phyloP scores from a whole-genome alignment of 2,113 vertebrate species.

The human (Homo sapiens) region GRCh38 chr9:23438501-23439000 shows the following conservation, averaged over 20 bases:
- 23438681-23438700: neutral
- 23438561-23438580: neutral
- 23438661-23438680: neutral
- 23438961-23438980: neutral
- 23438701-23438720: neutral
- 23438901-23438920: constrained; percentile 1
- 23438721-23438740: neutral
- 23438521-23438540: neutral
- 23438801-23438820: neutral
- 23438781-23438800: neutral
- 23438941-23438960: neutral
- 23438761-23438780: neutral
- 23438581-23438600: neutral
- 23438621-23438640: neutral
- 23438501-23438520: constrained; percentile 8
- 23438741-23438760: neutral
- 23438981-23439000: neutral
- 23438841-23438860: neutral
- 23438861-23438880: neutral
- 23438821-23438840: neutral
- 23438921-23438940: neutral
- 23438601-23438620: neutral
- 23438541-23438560: constrained; percentile 15
- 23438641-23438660: neutral
- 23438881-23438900: neutral